Base-by-base conservation (phyloP, 1,140 invertebrate genomes). In the Acromyrmex echinatior region DNA sequence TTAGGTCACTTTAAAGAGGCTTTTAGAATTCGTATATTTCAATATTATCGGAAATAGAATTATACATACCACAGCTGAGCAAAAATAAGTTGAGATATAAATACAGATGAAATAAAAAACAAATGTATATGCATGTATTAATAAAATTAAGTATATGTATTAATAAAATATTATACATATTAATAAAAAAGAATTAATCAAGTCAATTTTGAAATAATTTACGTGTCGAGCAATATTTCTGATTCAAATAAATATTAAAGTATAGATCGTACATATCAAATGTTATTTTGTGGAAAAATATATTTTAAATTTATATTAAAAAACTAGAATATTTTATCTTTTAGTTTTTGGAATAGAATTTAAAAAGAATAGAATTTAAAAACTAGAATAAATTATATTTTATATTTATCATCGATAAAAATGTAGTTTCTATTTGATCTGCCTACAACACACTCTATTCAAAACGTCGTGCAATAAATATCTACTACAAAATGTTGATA, bases 31-130 rank as follows among this genome's bases (percentile, higher is more conserved):
- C 10, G 16, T 18, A 35, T 51, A 49, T 74, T 45, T 76, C 10
- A 62, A 84, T 51, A 84, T 84, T 84, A 76, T 74, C n/a, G 14
- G 16, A 76, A 84, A 84, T 49, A 3, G 45, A 84, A 76, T 84
- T 84, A 74, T 58, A 74, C 28, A 35, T 62, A 76, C 7, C 14
- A n/a, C 12, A 56, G 25, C 49, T 2, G 2, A 84, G 14, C 28
- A 2, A 62, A 62, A 76, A 62, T 76, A 49, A 51, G 12, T 49
- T 4, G 16, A 49, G 21, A 60, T 25, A 21, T 16, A 31, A 45
- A 45, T 45, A 45, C 5, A 31, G 5, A 6, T 10, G 3, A n/a
- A 28, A 81, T 0, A 12, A 56, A 18, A 21, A 66, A 45, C 2
- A 9, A 45, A 45, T 45, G 2, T 45, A 45, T 12, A 10, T 45